phyloP scores from a whole-genome alignment of 2,113 vertebrate genomes.

The Morphnarchus princeps region DNA sequence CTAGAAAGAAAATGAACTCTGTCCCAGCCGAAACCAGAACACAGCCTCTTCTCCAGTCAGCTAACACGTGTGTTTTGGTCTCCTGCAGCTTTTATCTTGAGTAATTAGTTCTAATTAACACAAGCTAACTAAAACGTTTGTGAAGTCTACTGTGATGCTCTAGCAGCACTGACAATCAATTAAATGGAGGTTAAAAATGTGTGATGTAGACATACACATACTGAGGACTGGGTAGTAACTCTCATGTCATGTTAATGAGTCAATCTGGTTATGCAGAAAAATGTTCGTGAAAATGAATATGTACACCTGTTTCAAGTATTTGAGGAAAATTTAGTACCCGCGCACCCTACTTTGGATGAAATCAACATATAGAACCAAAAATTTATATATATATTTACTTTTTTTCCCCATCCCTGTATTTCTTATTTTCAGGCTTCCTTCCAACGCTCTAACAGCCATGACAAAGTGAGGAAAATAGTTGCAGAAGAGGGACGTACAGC shows the following conservation, averaged over 20 bases:
- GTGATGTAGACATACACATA: not conserved
- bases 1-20: too few relatives aligned
- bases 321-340: not conserved
- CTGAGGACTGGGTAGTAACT: not conserved
- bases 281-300: not conserved
- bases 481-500: conserved; percentile 96
- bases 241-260: not conserved
- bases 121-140: not conserved
- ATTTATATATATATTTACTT: not conserved
- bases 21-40: too few relatives aligned
- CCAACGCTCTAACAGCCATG: conserved; percentile 95
- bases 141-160: not conserved
- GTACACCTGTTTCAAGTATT: not conserved
- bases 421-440: conserved; percentile 84
- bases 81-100: not conserved
- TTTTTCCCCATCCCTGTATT: not conserved
- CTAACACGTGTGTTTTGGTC: not conserved
- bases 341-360: not conserved
- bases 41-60: not conserved
- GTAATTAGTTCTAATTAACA: not conserved
- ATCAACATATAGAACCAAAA: not conserved
- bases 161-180: not conserved
- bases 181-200: not conserved
- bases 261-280: not conserved
- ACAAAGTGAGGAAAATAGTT: conserved; percentile 97